Conservation (phyloP, 1,140 invertebrate genomes). For the Lanistes nyassanus region DNA sequence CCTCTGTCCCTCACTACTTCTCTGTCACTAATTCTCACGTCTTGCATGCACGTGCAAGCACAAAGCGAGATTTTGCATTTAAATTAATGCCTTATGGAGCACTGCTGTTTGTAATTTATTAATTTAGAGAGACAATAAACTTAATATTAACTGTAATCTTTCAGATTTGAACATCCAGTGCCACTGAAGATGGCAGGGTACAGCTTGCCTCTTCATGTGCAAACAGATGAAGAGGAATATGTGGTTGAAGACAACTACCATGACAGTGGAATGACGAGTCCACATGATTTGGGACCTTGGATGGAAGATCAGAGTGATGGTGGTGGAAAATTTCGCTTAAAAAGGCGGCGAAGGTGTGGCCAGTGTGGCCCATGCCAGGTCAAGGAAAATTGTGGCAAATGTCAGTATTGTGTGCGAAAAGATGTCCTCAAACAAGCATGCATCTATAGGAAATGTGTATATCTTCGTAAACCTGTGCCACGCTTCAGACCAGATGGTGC, state of each 20-base stretch:
- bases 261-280: conserved; percentile 25
- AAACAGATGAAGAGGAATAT: conserved; percentile 17
- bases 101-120: background rate
- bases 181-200: conserved; percentile 30
- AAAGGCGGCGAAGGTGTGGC: conserved; percentile 56
- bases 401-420: conserved; percentile 56
- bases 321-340: conserved; percentile 48
- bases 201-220: conserved; percentile 30
- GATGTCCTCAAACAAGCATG: conserved; percentile 61
- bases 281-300: conserved; percentile 26
- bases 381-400: conserved; percentile 60
- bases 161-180: conserved; percentile 19
- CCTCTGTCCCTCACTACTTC: background rate
- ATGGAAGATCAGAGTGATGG: conserved; percentile 41
- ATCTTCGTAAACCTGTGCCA: conserved; percentile 57
- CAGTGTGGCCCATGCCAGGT: conserved; percentile 61
- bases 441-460: conserved; percentile 62
- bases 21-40: background rate
- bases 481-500: conserved; percentile 37
- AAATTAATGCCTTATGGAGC: background rate
- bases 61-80: background rate
- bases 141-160: background rate
- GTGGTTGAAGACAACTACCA: conserved; percentile 22
- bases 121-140: background rate
- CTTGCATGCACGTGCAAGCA: background rate